Conservation (phyloP, 2,888 invertebrate species). For the Caenorhabditis sp. region DNA sequence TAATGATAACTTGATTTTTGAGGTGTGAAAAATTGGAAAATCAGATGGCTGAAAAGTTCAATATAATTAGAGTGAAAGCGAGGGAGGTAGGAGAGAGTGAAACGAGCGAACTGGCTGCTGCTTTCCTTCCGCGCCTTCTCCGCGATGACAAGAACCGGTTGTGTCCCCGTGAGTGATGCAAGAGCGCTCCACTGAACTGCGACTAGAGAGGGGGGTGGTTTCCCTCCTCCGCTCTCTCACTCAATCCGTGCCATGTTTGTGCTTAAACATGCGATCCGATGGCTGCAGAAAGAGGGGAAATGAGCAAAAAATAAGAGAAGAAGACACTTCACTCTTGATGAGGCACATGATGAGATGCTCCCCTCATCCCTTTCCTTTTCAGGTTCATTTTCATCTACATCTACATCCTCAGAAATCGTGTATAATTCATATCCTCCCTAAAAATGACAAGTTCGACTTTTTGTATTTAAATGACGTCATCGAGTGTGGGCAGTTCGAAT, state of each 20-base stretch:
- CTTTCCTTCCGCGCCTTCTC: no score
- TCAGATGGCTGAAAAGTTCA: conserved; percentile 12
- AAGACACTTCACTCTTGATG: no score
- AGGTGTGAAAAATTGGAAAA: neutral
- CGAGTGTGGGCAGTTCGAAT: neutral
- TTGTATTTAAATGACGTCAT: no score
- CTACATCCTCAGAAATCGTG: no score
- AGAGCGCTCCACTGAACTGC: conserved; percentile 16
- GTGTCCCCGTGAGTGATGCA: neutral
- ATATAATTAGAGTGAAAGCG: conserved; percentile 34
- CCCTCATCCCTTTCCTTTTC: conserved; percentile 2
- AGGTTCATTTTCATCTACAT: neutral
- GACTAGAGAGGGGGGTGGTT: no score
- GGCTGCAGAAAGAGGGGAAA: neutral
- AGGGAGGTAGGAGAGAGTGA: conserved; percentile 21
- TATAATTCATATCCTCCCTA: no score
- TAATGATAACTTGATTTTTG: neutral
- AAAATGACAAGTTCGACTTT: no score
- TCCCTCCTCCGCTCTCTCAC: neutral
- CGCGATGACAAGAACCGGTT: conserved; percentile 42
- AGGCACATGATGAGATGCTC: neutral
- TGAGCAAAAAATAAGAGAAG: neutral
- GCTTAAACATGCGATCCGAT: conserved; percentile 8
- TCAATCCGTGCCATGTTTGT: neutral
- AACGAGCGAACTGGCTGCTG: conserved; percentile 23